A percentile compares a stretch with the other conserved stretches of the same genome.
These are phyloP conservation scores for Brachypterus glaber DNA, from an alignment of 2,888 invertebrate species.

Conservation along the genomic window DNA sequence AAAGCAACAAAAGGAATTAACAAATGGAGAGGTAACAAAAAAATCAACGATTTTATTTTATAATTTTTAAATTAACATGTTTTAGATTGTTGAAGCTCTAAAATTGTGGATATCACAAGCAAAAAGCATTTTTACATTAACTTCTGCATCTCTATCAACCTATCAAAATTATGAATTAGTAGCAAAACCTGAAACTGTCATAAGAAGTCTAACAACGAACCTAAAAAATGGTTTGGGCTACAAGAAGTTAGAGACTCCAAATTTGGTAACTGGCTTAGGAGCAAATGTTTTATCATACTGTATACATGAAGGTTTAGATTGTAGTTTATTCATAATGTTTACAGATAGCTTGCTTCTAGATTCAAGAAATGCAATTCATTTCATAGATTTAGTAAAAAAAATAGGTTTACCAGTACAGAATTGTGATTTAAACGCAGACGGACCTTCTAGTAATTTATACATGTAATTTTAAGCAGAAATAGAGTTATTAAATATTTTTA, in stretches of 20 bases:
- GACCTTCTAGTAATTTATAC: slow-evolving; percentile 25
- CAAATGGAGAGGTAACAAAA: slow-evolving; percentile 26
- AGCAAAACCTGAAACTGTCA: slow-evolving; percentile 25
- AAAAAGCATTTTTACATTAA: slow-evolving; percentile 28
- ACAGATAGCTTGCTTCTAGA: slow-evolving; percentile 33
- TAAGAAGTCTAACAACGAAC: slow-evolving; percentile 26
- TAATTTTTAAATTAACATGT: slow-evolving; percentile 9
- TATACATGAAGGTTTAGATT: slow-evolving; percentile 25
- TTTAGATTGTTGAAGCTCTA: slow-evolving; percentile 32
- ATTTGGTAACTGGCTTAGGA: slow-evolving; percentile 34
- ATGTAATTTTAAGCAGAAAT: slow-evolving; percentile 24
- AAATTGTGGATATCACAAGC: slow-evolving; percentile 29
- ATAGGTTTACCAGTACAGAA: slow-evolving; percentile 21
- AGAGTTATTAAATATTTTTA: no score
- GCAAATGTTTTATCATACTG: slow-evolving; percentile 34
- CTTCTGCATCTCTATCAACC: slow-evolving; percentile 27
- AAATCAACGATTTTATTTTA: background rate
- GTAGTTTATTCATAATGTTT: slow-evolving; percentile 32
- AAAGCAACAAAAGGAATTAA: slow-evolving; percentile 19
- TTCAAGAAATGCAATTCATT: slow-evolving; percentile 31
- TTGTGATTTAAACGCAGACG: slow-evolving; percentile 12
- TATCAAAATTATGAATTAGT: slow-evolving; percentile 28
- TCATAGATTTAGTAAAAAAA: slow-evolving; percentile 26
- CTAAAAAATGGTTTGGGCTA: slow-evolving; percentile 18
- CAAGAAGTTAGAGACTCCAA: slow-evolving; percentile 33